A percentile compares a stretch with the other conserved stretches of the same genome.
These are phyloP conservation scores for Tragelaphus buxtoni DNA, from an alignment of 2,113 vertebrate genomes.

Conservation along the genomic window DNA sequence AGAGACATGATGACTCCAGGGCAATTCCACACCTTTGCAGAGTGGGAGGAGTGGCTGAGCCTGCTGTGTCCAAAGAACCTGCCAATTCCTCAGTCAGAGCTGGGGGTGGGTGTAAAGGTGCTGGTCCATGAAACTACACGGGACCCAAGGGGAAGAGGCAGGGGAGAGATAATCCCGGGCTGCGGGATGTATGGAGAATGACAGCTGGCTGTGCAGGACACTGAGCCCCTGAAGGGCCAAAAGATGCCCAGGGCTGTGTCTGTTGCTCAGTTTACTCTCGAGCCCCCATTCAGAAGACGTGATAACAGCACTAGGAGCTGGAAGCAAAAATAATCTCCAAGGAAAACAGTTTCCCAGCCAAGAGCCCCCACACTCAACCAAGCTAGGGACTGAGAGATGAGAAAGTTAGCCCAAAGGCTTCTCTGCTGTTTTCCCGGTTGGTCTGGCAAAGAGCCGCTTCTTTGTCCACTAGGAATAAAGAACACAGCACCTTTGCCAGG, in stretches of 20 bases:
- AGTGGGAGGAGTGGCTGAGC: neutral
- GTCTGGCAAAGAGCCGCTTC: neutral
- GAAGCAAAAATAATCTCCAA: neutral
- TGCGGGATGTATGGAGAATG: neutral
- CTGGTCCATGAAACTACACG: conserved; percentile 49
- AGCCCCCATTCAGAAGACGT: neutral
- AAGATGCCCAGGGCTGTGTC: neutral
- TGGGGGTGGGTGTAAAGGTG: conserved; percentile 7
- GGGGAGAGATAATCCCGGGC: neutral
- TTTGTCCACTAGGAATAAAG: neutral
- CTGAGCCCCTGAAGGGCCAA: neutral
- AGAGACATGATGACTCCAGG: neutral
- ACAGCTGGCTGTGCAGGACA: neutral
- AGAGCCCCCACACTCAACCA: neutral
- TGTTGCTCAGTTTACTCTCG: neutral
- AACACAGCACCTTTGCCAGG: neutral
- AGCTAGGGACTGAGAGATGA: neutral
- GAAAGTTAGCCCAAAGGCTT: neutral
- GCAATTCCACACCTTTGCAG: conserved; percentile 41
- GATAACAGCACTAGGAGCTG: neutral
- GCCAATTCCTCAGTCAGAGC: conserved; percentile 36
- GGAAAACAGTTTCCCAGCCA: neutral
- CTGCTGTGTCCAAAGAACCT: conserved; percentile 36
- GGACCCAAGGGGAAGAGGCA: neutral
- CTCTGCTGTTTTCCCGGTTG: conserved; percentile 1